A percentile compares a stretch with the other conserved stretches of the same genome.
phyloP scores from a whole-genome alignment of 1,140 invertebrate species.

The Bombus picipes region DNA sequence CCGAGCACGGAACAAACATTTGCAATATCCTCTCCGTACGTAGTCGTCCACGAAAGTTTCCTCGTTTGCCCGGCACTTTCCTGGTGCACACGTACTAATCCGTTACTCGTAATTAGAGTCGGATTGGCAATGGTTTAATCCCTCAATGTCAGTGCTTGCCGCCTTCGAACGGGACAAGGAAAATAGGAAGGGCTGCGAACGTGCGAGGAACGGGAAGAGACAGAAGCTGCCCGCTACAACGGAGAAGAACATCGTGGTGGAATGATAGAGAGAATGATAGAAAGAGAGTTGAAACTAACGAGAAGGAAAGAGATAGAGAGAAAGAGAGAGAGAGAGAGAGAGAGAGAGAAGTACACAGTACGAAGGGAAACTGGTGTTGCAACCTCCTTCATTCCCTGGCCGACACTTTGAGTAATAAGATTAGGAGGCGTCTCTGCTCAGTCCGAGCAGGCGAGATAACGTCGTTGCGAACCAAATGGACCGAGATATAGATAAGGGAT shows the following conservation, averaged over 20 bases:
- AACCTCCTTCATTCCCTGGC: constrained; percentile 76
- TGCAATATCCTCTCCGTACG: constrained; percentile 54
- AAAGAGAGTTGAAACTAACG: constrained; percentile 25
- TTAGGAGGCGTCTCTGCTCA: constrained; percentile 77
- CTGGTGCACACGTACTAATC: constrained; percentile 77
- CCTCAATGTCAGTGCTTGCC: constrained; percentile 77
- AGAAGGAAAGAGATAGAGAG: constrained; percentile 4
- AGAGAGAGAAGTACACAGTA: constrained; percentile 50
- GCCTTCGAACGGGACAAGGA: constrained; percentile 35
- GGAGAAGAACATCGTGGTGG: constrained; percentile 20
- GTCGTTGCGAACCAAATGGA: constrained; percentile 82
- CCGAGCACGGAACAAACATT: constrained; percentile 56
- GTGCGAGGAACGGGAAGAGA: neutral
- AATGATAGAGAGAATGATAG: constrained; percentile 58
- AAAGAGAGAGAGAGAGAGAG: neutral
- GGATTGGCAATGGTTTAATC: constrained; percentile 82
- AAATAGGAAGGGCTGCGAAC: constrained; percentile 3
- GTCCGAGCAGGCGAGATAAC: constrained; percentile 80
- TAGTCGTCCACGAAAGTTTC: constrained; percentile 76
- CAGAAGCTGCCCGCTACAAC: constrained; percentile 13
- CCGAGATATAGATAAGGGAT: constrained; percentile 82
- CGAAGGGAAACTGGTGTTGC: constrained; percentile 76
- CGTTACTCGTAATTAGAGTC: constrained; percentile 82
- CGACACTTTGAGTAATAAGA: constrained; percentile 83
- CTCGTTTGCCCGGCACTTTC: constrained; percentile 76